Base-by-base conservation (phyloP, 2,113 vertebrate genomes). In the Brachionichthys hirsutus region DNA sequence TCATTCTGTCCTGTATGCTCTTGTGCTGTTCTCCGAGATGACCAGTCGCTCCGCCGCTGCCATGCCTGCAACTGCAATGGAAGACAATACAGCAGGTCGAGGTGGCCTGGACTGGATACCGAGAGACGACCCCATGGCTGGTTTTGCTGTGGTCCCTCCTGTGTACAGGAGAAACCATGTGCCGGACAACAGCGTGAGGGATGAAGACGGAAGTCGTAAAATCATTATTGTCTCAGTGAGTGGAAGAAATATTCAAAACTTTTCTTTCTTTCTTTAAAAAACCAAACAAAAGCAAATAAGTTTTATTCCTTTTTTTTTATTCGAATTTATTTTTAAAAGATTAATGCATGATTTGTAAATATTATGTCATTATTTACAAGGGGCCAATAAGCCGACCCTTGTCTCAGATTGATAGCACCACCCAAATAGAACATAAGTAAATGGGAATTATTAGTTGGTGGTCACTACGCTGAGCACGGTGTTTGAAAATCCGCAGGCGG, bases 1-100 rank as follows among this genome's bases (percentile, higher is more conserved):
- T 16, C 91, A 76, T 45, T 80, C 81, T 0, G 17, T 94, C 67
- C 67, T 96, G 51, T 81, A 94, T 17, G 85, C 84, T 48, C 71
- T 95, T 22, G 90, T 88, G 84, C 85, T 98, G 53, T 89, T 96
- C 82, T 91, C 94, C 44, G 90, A 92, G 88, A 88, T 92, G 65
- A 89, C 89, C 77, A 69, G 88, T 17, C 67, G 76, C 82, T 87
- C 83, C 22, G 76, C 85, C 60, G 85, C 92, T 12, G 59, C 94
- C 48, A 84, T 91, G 46, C 87, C 94, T 30, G 77, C 85, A 22
- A 63, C 83, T 63, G 92, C 88, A 42, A 47, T 67, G 46, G 93
- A 92, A 30, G 92, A 94, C 3, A 81, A 85, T 49, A 35, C 16
- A 9, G 51, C 75, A 54, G 76, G 93, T 10, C 80, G 88, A 61